Percentiles rank a stretch among this genome's conserved stretches.
Evolutionary conservation across 2,888 invertebrate genomes (phyloP).

Genomic region (Chrysodeixis includens): DNA sequence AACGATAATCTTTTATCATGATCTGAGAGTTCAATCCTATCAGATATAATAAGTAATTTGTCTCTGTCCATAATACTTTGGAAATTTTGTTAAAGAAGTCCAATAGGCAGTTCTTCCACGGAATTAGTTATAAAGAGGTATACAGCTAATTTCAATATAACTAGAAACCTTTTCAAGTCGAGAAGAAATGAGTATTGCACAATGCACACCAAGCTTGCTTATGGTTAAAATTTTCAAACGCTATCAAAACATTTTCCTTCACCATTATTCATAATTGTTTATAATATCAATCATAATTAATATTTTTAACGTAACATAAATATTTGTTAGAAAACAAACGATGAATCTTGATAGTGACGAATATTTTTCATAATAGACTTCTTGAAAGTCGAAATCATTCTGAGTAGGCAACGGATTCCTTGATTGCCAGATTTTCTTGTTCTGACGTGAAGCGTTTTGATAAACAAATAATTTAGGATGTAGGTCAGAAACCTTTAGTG

Average conservation of each 20-base stretch:
- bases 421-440: slow-evolving; percentile 3
- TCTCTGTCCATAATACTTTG: too few species aligned
- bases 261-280: slow-evolving; percentile 4
- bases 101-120: too few species aligned
- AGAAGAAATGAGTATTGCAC: too few species aligned
- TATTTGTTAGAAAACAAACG: neutral
- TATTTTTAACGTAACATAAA: neutral
- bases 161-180: too few species aligned
- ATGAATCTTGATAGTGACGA: neutral
- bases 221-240: too few species aligned
- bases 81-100: too few species aligned
- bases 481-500: slow-evolving; percentile 30
- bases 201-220: too few species aligned
- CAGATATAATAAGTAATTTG: too few species aligned
- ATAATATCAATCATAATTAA: neutral
- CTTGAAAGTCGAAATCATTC: neutral
- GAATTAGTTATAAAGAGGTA: too few species aligned
- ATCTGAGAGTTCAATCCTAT: neutral
- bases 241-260: neutral
- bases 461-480: slow-evolving; percentile 28
- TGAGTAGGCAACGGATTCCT: neutral
- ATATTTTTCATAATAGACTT: neutral
- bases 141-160: too few species aligned
- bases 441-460: slow-evolving; percentile 1
- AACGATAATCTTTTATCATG: neutral